Percentiles rank a stretch among this genome's conserved stretches.
Conservation (phyloP, 2,113 vertebrate species). For the Echinops telfairi region DNA sequence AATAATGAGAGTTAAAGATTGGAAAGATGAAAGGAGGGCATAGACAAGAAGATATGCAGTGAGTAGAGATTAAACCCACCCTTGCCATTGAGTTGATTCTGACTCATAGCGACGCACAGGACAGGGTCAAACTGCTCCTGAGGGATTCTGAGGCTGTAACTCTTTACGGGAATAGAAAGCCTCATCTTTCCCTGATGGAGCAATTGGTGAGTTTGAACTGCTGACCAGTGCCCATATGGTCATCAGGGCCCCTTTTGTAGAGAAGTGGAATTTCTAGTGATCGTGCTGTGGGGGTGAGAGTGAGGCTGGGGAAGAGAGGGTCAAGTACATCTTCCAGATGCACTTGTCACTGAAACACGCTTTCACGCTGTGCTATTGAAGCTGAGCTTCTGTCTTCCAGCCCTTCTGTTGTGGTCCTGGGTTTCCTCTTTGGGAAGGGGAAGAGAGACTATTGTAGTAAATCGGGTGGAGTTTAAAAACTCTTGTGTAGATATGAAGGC, state of each 20-base stretch:
- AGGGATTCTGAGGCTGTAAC: too few species aligned
- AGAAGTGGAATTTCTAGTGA: background rate
- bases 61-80: background rate
- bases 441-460: background rate
- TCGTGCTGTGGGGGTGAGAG: too few species aligned
- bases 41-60: background rate
- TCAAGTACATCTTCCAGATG: slow-evolving; percentile 26
- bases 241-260: too few species aligned
- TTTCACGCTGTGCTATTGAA: slow-evolving; percentile 19
- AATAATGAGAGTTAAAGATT: background rate
- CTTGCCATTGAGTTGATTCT: too few species aligned
- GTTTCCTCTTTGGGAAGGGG: slow-evolving; percentile 29
- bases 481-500: background rate
- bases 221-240: too few species aligned
- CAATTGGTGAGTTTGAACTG: too few species aligned
- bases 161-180: too few species aligned
- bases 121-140: too few species aligned
- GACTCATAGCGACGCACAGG: too few species aligned
- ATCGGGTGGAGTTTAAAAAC: background rate
- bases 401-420: background rate
- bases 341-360: background rate
- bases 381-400: slow-evolving; percentile 26
- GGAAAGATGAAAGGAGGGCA: background rate
- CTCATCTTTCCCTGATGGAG: too few species aligned
- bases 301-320: background rate